Base-by-base conservation (phyloP, 2,113 vertebrate genomes). In the Balaenoptera acutorostrata region DNA sequence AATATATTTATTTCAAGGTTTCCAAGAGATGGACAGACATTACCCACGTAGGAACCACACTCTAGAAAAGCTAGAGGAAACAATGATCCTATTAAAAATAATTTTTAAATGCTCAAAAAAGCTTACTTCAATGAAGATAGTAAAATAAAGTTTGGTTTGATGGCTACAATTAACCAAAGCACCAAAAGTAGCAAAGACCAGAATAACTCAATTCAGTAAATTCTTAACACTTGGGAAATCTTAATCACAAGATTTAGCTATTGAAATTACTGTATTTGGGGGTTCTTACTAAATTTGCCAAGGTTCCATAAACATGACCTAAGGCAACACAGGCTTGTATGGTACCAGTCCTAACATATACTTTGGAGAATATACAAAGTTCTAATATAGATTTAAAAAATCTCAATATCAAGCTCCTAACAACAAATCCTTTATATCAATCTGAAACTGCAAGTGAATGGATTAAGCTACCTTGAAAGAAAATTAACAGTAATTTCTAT, bases 61-160 rank as follows among this genome's bases (percentile, higher is more conserved):
- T 88, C 31, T 49, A 25, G 17, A 69, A 92, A 89, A 69, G 33
- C 14, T 77, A 78, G 49, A 71, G 55, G 68, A 94, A 87, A 64
- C 27, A 84, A 85, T 92, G 49, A 39, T 31, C 21, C 55, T 83
- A 75, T 72, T 71, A 23, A 84, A 72, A 81, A 21, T 46, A 77
- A 44, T 57, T 69, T 49, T 75, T 68, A 63, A 90, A 88, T 57
- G 6, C 69, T 49, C n/a, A 75, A 77, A 90, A 93, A 63, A 78
- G 27, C 36, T 88, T 55, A 74, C 41, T 92, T 94, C 69, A 96
- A 29, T 63, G 49, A 64, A 74, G 49, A 41, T 9, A 29, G 29
- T 75, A 81, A 95, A 78, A 90, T 31, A 92, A 95, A 88, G 8
- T 33, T 84, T 39, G 23, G 46, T 81, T 94, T 93, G 44, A 88